Conservation (phyloP, 2,888 invertebrate genomes). For the Oasisia sp. region DNA sequence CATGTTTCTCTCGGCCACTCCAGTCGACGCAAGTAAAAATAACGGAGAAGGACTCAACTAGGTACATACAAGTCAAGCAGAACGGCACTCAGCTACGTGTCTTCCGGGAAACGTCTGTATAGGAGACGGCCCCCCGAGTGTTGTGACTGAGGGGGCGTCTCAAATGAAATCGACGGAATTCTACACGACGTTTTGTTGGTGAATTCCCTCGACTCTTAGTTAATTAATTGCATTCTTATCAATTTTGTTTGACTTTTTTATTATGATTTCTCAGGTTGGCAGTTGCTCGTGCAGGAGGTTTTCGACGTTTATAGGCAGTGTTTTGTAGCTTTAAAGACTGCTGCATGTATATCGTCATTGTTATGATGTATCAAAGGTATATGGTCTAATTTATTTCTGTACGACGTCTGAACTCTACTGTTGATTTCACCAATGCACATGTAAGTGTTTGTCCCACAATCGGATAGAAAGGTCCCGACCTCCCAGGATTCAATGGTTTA, state of each 20-base stretch:
- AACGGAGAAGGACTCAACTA: constrained; percentile 63
- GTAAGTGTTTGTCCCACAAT: not conserved
- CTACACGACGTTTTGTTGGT: not conserved
- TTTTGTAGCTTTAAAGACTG: constrained; percentile 11
- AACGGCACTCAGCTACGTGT: constrained; percentile 65
- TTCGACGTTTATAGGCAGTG: not conserved
- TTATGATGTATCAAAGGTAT: not conserved
- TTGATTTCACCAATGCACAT: constrained; percentile 10
- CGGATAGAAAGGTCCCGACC: not conserved
- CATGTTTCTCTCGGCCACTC: not conserved
- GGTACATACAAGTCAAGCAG: constrained; percentile 66
- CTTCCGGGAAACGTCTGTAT: constrained; percentile 66
- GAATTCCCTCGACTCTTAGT: not conserved
- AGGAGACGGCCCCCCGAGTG: constrained; percentile 22
- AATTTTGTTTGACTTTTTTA: not conserved
- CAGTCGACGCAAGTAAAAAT: constrained; percentile 57
- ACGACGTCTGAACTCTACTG: not conserved
- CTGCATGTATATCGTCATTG: not conserved
- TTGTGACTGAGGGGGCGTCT: not conserved
- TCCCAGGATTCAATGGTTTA: not conserved
- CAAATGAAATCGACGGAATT: not conserved
- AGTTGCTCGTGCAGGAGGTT: not conserved
- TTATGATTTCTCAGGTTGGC: constrained; percentile 17
- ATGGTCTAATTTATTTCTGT: constrained; percentile 2
- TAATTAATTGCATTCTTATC: not conserved